phyloP scores from a whole-genome alignment of 2,888 invertebrate species.

The Lottia scabra region DNA sequence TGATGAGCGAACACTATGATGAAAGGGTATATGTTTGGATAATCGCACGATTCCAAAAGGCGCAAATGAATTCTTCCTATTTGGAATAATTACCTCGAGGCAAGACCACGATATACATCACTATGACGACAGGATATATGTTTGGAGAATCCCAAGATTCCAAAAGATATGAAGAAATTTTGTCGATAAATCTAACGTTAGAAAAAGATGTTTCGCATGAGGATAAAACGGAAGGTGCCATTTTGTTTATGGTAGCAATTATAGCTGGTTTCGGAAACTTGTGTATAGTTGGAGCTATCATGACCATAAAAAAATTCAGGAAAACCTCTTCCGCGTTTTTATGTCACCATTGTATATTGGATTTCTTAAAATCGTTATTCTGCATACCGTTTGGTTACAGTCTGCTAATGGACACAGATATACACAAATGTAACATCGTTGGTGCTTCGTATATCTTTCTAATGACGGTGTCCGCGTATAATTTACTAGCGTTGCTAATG shows the following conservation, averaged over 20 bases:
- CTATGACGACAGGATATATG: too few species aligned
- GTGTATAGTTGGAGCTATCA: conserved; percentile 44
- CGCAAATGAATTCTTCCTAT: too few species aligned
- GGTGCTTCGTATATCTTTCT: conserved; percentile 89
- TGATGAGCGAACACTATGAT: too few species aligned
- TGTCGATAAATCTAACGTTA: background rate
- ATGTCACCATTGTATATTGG: conserved; percentile 64
- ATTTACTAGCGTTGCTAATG: conserved; percentile 77
- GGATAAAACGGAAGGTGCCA: conserved; percentile 40
- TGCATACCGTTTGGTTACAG: conserved; percentile 63
- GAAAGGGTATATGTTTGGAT: too few species aligned
- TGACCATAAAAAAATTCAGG: conserved; percentile 48
- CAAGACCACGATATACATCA: too few species aligned
- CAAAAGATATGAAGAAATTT: background rate
- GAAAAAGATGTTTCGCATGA: background rate
- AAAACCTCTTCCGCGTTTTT: conserved; percentile 63
- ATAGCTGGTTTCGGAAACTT: conserved; percentile 58
- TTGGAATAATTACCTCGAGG: too few species aligned
- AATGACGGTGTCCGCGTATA: conserved; percentile 90
- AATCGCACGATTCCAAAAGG: too few species aligned
- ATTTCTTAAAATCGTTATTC: conserved; percentile 62
- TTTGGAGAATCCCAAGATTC: too few species aligned
- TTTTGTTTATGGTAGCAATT: conserved; percentile 52
- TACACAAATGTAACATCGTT: conserved; percentile 79
- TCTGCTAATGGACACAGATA: conserved; percentile 44